Conservation (phyloP, 2,113 vertebrate genomes). For the Peromyscus polionotus region DNA sequence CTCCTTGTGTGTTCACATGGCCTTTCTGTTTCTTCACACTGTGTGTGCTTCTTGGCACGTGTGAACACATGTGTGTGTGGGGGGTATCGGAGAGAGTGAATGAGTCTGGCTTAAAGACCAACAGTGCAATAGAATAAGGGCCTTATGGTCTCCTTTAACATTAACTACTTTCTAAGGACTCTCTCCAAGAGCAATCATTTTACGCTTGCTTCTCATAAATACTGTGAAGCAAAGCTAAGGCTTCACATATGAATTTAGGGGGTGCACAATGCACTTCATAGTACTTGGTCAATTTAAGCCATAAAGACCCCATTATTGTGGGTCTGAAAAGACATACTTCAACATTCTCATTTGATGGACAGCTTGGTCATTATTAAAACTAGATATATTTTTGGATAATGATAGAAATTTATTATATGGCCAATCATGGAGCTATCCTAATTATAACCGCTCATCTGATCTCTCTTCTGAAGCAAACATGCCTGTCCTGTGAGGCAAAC, state of each 20-base stretch:
- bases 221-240: background rate
- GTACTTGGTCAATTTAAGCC: background rate
- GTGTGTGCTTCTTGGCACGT: background rate
- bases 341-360: background rate
- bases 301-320: background rate
- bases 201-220: too few relatives aligned
- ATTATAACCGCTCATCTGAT: background rate
- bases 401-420: background rate
- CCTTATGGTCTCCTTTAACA: background rate
- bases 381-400: slow-evolving; percentile 1
- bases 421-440: background rate
- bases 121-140: background rate
- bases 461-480: background rate
- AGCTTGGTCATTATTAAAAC: slow-evolving; percentile 30
- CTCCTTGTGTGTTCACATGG: background rate
- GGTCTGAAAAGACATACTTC: slow-evolving; percentile 10
- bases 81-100: too few relatives aligned
- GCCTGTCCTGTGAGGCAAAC: background rate
- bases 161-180: background rate
- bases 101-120: background rate
- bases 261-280: background rate
- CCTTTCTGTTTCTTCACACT: background rate
- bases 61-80: background rate
- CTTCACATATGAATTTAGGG: background rate
- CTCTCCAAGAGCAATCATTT: background rate